phyloP scores from a whole-genome alignment of 2,113 vertebrate species.

The Mirounga angustirostris region DNA sequence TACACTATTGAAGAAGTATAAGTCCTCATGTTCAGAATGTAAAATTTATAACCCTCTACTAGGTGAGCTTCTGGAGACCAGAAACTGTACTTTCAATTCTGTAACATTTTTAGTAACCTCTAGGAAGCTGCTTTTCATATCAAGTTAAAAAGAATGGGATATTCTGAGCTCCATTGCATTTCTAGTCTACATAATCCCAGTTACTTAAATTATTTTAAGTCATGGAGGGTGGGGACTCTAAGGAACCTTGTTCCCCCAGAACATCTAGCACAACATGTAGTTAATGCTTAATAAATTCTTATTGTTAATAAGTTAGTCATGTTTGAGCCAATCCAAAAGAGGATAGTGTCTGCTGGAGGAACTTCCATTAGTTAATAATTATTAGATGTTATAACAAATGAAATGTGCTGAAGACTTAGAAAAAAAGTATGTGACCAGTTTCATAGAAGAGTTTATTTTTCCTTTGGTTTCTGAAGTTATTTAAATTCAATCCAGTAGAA shows the following conservation, averaged over 20 bases:
- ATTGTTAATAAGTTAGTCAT: constrained; percentile 27
- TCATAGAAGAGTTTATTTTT: constrained; percentile 31
- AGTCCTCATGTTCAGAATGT: background rate
- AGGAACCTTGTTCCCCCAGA: background rate
- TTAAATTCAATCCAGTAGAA: constrained; percentile 22
- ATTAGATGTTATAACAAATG: background rate
- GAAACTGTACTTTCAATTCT: background rate
- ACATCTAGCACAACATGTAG: background rate
- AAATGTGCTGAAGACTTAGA: constrained; percentile 31
- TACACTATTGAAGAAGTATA: background rate
- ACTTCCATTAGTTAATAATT: constrained; percentile 56
- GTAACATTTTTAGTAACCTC: background rate
- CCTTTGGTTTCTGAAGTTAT: constrained; percentile 57
- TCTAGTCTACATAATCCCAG: background rate
- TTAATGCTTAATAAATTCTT: constrained; percentile 25
- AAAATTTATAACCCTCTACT: constrained; percentile 3
- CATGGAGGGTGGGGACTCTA: background rate
- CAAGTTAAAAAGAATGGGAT: background rate
- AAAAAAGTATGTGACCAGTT: constrained; percentile 14
- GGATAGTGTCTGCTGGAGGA: background rate
- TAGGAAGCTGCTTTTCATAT: background rate
- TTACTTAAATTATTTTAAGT: constrained; percentile 9
- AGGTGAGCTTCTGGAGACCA: background rate
- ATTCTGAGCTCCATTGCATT: background rate
- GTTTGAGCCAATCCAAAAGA: background rate